Percentiles rank a stretch among this genome's conserved stretches.
Conservation (phyloP, 2,113 vertebrate genomes). For the Ifrita kowaldi region DNA sequence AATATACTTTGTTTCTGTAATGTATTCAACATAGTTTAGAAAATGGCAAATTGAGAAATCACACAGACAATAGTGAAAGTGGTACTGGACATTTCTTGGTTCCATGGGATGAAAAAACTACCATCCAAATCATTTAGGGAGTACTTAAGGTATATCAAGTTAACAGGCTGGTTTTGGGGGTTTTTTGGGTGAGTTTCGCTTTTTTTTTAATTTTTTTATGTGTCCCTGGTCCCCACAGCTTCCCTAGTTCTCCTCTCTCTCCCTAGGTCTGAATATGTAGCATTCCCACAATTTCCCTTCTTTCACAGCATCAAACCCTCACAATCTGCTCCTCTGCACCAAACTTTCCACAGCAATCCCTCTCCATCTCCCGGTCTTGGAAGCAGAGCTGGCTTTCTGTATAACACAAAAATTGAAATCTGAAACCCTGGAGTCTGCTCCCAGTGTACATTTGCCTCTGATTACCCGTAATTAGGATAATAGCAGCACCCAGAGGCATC, state of each 20-base stretch:
- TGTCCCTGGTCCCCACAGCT: neutral
- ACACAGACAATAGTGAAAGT: neutral
- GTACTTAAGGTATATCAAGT: neutral
- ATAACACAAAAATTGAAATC: neutral
- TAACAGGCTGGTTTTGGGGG: accelerated
- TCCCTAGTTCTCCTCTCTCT: neutral
- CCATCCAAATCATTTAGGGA: neutral
- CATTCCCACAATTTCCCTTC: neutral
- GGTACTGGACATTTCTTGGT: neutral
- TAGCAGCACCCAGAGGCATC: neutral
- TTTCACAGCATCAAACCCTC: neutral
- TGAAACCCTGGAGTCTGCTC: neutral
- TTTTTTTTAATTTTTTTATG: too few species aligned
- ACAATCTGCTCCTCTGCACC: neutral
- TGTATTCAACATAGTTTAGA: neutral
- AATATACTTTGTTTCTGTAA: neutral
- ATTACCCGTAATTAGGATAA: neutral
- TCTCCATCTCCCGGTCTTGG: neutral
- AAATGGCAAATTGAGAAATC: neutral
- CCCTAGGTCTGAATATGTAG: neutral
- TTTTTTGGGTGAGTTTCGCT: neutral
- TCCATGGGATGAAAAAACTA: neutral
- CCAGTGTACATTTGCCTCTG: neutral
- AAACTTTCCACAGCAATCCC: neutral
- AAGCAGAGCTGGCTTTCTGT: neutral